phyloP scores from a whole-genome alignment of 2,797 vertebrate species.

The Periophthalmus magnuspinnatus region DNA sequence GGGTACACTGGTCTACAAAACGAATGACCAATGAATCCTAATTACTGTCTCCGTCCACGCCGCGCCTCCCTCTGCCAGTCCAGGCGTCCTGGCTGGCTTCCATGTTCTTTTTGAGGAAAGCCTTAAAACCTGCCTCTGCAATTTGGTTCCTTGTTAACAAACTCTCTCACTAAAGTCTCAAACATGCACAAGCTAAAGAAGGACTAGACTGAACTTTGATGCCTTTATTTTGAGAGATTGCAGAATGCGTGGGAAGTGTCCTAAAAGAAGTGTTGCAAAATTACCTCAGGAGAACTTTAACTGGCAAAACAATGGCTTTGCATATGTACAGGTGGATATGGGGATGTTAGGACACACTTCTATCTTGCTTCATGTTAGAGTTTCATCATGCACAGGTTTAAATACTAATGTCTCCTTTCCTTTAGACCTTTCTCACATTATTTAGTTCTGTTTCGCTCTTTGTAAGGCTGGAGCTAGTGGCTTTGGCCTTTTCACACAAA shows the following conservation, averaged over 20 bases:
- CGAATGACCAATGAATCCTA: conserved; percentile 61
- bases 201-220: conserved; percentile 33
- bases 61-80: conserved; percentile 48
- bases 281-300: conserved; percentile 4
- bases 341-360: conserved; percentile 5
- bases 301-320: conserved; percentile 14
- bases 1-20: conserved; percentile 24
- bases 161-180: conserved; percentile 43
- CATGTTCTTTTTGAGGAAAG: conserved; percentile 51
- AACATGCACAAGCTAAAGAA: conserved; percentile 36
- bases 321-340: conserved; percentile 9
- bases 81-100: conserved; percentile 39
- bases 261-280: conserved; percentile 27
- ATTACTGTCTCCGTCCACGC: conserved; percentile 57
- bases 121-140: conserved; percentile 53
- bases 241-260: conserved; percentile 57
- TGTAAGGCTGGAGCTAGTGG: background rate
- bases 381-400: conserved; percentile 43
- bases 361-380: conserved; percentile 19
- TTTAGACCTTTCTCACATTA: background rate
- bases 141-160: conserved; percentile 42
- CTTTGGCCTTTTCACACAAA: background rate
- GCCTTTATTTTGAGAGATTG: conserved; percentile 45
- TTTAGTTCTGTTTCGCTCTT: background rate
- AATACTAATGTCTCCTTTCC: conserved; percentile 1